Evolutionary conservation across 2,797 vertebrate genomes (phyloP).

Genomic region (Neosalanx taihuensis): DNA sequence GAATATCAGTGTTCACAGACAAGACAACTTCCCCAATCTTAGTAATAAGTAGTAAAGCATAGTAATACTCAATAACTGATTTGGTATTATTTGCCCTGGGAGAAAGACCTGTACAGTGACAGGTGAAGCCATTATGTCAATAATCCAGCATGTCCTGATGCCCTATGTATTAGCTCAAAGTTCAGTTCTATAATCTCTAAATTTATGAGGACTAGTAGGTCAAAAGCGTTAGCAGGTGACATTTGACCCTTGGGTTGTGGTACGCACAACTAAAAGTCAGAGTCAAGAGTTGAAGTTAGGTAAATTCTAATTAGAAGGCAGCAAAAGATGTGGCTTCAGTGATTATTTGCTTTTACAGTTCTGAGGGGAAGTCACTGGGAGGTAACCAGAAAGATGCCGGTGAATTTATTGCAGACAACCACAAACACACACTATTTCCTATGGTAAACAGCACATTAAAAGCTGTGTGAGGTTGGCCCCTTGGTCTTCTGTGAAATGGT

Average conservation of each 20-base stretch:
- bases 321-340: not conserved
- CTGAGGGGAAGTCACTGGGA: not conserved
- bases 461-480: conserved; percentile 1
- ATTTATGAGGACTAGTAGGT: conserved; percentile 37
- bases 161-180: not conserved
- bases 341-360: not conserved
- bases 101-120: not conserved
- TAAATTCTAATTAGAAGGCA: not conserved
- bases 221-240: conserved; percentile 32
- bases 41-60: not conserved
- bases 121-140: not conserved
- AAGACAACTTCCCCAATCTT: conserved; percentile 1
- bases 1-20: not conserved
- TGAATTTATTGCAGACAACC: not conserved
- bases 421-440: not conserved
- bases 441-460: conserved; percentile 13
- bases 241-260: conserved; percentile 46
- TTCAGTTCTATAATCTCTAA: not conserved
- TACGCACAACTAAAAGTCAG: not conserved
- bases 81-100: not conserved
- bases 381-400: not conserved
- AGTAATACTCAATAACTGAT: not conserved
- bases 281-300: conserved; percentile 11
- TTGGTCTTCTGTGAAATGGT: not conserved
- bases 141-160: not conserved